These are phyloP conservation scores for Catharus bicknelli DNA, from an alignment of 2,113 vertebrate genomes.

Conservation along the genomic window DNA sequence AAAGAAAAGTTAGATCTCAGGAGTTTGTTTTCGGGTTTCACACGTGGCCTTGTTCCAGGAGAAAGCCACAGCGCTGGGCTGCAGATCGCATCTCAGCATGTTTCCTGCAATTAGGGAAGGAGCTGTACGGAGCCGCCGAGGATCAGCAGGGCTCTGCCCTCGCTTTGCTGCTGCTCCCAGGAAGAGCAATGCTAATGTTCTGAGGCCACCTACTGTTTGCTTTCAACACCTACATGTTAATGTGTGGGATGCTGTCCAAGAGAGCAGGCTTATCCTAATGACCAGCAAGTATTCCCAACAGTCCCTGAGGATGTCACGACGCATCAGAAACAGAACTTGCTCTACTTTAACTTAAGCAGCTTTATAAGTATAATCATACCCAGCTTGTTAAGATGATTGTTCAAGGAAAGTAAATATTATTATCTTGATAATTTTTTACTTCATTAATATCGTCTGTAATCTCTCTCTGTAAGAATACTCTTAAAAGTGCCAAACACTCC, in stretches of 20 bases:
- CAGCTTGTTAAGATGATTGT: background rate
- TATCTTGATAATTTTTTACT: background rate
- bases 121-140: background rate
- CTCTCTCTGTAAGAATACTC: background rate
- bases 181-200: slow-evolving; percentile 42
- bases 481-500: background rate
- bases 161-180: background rate
- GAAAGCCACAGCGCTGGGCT: background rate
- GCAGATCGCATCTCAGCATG: background rate
- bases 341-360: background rate
- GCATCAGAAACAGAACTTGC: background rate
- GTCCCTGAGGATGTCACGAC: background rate
- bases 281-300: background rate
- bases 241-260: background rate
- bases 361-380: background rate
- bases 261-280: background rate
- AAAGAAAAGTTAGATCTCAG: background rate
- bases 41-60: background rate
- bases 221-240: slow-evolving; percentile 11
- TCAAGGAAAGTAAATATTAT: background rate
- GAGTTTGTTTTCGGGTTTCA: background rate
- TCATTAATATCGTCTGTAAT: background rate
- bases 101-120: background rate
- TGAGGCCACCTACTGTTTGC: slow-evolving; percentile 67
- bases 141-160: background rate